These are phyloP conservation scores for Trachymyrmex septentrionalis DNA, from an alignment of 1,140 invertebrate species.

Conservation along the genomic window DNA sequence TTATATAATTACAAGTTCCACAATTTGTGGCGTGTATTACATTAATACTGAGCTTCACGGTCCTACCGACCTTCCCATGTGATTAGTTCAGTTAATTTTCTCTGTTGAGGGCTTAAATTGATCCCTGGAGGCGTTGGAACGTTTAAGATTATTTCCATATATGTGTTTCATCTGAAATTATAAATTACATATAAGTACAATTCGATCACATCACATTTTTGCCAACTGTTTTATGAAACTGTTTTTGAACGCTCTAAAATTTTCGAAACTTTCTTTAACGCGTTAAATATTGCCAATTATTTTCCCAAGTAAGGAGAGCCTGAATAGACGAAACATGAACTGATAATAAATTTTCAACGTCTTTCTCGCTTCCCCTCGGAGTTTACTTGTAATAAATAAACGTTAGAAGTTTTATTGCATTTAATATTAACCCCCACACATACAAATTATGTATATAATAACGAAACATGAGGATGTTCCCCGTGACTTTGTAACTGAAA, in stretches of 20 bases:
- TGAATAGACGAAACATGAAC: not conserved
- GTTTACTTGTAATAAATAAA: conserved; percentile 23
- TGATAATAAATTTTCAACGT: not conserved
- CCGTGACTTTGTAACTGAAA: not conserved
- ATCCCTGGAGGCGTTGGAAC: conserved; percentile 22
- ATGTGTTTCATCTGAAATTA: no score
- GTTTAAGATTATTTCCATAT: not conserved
- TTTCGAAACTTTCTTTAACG: not conserved
- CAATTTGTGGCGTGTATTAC: conserved; percentile 45
- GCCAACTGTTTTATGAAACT: not conserved
- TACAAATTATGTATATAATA: conserved; percentile 22
- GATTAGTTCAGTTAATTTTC: conserved; percentile 55
- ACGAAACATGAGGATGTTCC: conserved; percentile 23
- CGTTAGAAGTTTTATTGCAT: conserved; percentile 24
- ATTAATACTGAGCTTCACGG: conserved; percentile 39
- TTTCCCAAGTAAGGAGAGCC: not conserved
- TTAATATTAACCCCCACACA: conserved; percentile 1
- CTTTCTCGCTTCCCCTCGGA: not conserved
- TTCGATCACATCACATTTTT: not conserved
- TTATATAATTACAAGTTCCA: conserved; percentile 48
- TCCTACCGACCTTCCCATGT: conserved; percentile 16
- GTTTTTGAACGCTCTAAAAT: not conserved
- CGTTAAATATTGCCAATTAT: conserved; percentile 18
- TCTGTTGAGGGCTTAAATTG: conserved; percentile 34
- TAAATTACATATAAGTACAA: not conserved